phyloP scores from a whole-genome alignment of 2,797 vertebrate species.

The Tarsius wallacei region DNA sequence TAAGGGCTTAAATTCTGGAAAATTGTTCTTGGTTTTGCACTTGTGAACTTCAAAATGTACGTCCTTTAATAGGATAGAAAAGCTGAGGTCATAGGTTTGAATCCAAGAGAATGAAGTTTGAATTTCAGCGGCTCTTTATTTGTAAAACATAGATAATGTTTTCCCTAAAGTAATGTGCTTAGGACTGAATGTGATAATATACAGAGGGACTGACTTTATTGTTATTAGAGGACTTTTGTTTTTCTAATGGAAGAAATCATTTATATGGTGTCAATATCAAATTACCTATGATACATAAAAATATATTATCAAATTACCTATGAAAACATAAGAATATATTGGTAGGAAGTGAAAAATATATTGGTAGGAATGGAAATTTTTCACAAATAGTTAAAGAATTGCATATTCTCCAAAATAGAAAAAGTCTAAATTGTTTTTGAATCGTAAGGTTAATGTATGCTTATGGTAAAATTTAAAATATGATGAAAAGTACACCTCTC shows the following conservation, averaged over 20 bases:
- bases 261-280: neutral
- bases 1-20: neutral
- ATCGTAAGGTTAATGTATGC: neutral
- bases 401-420: neutral
- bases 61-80: neutral
- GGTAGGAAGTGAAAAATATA: neutral
- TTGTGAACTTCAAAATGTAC: neutral
- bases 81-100: neutral
- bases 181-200: neutral
- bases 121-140: neutral
- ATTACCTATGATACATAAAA: neutral
- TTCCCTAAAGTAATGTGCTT: neutral
- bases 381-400: neutral
- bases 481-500: neutral
- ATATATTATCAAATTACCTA: conserved; percentile 2
- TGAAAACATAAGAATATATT: neutral
- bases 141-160: neutral
- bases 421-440: conserved; percentile 33
- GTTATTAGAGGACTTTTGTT: neutral
- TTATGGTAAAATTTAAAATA: neutral
- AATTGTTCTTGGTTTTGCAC: neutral
- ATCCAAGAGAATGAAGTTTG: neutral
- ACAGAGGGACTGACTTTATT: neutral
- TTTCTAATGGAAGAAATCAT: neutral
- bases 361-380: neutral